Percentiles rank a stretch among this genome's conserved stretches.
Conservation (phyloP, 2,797 vertebrate genomes). For the Acanthis flammea region DNA sequence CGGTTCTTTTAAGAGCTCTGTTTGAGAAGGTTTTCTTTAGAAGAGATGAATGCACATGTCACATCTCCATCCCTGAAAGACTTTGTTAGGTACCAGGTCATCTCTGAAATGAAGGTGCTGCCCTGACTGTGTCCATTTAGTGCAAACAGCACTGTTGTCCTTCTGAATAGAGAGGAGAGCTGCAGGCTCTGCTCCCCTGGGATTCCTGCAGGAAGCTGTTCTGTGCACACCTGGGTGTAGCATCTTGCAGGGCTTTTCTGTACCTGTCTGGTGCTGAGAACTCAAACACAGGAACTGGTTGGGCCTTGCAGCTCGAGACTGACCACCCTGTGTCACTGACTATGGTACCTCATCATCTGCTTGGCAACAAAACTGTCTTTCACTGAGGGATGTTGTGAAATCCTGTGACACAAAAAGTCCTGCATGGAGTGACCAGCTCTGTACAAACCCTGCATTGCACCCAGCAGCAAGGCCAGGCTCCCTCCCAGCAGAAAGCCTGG, state of each 20-base stretch:
- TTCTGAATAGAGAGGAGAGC: background rate
- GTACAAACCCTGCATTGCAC: background rate
- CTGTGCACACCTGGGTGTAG: background rate
- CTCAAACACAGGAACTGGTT: background rate
- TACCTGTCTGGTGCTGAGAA: background rate
- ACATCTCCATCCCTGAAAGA: background rate
- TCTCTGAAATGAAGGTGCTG: background rate
- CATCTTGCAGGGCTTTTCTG: background rate
- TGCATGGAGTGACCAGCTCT: background rate
- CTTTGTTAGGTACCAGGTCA: background rate
- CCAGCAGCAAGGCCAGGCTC: background rate
- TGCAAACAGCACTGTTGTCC: background rate
- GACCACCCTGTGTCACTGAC: background rate
- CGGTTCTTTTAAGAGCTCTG: background rate
- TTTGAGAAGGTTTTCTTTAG: conserved; percentile 8
- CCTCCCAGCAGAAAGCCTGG: background rate
- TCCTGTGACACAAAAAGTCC: background rate
- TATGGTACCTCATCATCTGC: background rate
- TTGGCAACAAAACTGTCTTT: background rate
- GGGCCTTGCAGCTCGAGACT: background rate
- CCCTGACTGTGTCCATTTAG: background rate
- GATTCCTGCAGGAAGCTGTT: background rate
- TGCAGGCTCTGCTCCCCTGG: background rate
- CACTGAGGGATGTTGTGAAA: background rate
- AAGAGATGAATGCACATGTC: background rate